Base-by-base conservation (phyloP, 2,113 vertebrate species). In the Stigmatopora nigra region DNA sequence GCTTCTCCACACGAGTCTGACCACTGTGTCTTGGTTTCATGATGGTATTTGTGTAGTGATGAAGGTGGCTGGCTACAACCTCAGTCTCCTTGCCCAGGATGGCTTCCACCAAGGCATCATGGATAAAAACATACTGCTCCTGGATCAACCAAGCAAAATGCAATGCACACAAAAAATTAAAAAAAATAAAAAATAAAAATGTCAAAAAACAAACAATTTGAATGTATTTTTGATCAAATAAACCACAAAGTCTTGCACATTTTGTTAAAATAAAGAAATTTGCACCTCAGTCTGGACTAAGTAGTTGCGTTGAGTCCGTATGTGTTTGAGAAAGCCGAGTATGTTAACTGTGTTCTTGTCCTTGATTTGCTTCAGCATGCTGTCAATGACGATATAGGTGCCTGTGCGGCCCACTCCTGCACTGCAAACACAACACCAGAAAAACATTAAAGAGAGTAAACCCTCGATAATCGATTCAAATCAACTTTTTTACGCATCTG, bases 381-480 rank as follows among this genome's bases (percentile, higher is more conserved):
- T 93, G 92, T 98, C 95, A 47, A 99, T 96, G 61, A 98, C 96
- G 60, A 99, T 98, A 87, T 99, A 99, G 51, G 97, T 99, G 83
- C 96, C 96, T 8, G 94, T 97, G 68, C 94, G 92, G 75, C 95
- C 96, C 82, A 98, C 95, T 36, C 95, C 95, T 51, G 96, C 95
- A 25, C 96, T 98, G 76, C 55, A 85, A 80, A 81, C 65, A 72
- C 65, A 6, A 69, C 49, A 56, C 14, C 2, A 13, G 64, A 25
- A 0, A 80, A 68, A 76, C 31, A 83, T 36, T 44, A 68, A 60
- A 73, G 25, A 65, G 65, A 41, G 38, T 10, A 63, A 60, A 58
- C 11, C 7, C 45, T 77, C 52, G 82, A 68, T 55, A 16, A 49
- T 71, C 65, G n/a, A 55, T 22, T 13, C 16, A 20, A 20, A 13